Evolutionary conservation across 2,888 invertebrate species (phyloP).

Genomic region (Pristionchus mayeri): DNA sequence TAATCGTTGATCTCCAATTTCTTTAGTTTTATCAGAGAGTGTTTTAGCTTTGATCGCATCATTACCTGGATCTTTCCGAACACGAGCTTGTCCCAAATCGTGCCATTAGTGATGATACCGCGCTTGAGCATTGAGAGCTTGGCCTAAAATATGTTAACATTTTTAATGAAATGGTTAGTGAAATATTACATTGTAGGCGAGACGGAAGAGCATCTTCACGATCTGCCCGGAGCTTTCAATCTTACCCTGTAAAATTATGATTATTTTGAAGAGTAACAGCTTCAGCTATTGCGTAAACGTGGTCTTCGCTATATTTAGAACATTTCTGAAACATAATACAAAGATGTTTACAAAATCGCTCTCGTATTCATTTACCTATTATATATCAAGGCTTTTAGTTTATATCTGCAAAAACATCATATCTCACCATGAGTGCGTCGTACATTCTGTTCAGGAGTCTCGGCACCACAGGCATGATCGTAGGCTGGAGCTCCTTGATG

Average conservation of each 20-base stretch:
- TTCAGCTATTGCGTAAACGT: too few relatives aligned
- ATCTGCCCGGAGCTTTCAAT: conserved; percentile 57
- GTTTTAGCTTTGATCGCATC: too few relatives aligned
- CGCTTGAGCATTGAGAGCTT: conserved; percentile 62
- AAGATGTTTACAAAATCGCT: too few relatives aligned
- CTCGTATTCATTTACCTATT: too few relatives aligned
- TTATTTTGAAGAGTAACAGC: too few relatives aligned
- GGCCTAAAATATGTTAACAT: background rate
- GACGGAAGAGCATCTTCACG: conserved; percentile 57
- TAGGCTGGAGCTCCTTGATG: conserved; percentile 90
- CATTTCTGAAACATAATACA: too few relatives aligned
- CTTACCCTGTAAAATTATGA: conserved; percentile 55
- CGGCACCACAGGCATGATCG: conserved; percentile 95
- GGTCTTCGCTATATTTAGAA: too few relatives aligned
- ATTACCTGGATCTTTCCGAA: conserved; percentile 68
- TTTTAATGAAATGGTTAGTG: background rate
- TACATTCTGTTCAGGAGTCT: conserved; percentile 92
- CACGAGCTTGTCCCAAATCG: conserved; percentile 74
- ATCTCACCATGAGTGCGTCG: conserved; percentile 82
- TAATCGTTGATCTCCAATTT: background rate
- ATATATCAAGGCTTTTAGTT: too few relatives aligned
- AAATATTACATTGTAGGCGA: conserved; percentile 55
- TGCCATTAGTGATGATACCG: conserved; percentile 61
- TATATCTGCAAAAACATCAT: too few relatives aligned
- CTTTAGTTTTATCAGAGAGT: too few relatives aligned